Evolutionary conservation across 2,888 invertebrate species (phyloP).

Genomic region (Endotricha flammealis): DNA sequence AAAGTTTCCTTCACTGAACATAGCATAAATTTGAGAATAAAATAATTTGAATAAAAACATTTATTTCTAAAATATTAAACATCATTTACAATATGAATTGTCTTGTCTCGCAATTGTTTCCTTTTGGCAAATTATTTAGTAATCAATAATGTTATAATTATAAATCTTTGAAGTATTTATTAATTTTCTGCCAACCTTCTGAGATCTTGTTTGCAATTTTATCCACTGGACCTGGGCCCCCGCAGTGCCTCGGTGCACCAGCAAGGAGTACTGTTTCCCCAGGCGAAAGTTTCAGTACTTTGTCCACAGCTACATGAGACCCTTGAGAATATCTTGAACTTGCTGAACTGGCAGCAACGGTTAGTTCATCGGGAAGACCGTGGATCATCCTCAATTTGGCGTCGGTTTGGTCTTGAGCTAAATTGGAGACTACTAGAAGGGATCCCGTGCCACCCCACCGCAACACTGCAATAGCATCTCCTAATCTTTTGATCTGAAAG

Average conservation of each 20-base stretch:
- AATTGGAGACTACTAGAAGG: slow-evolving; percentile 63
- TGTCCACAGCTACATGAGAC: slow-evolving; percentile 46
- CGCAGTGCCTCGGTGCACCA: slow-evolving; percentile 62
- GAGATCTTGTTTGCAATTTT: slow-evolving; percentile 64
- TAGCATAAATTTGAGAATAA: neutral
- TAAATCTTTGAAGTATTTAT: slow-evolving; percentile 59
- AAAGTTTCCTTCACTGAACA: slow-evolving; percentile 5
- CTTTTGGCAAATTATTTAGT: neutral
- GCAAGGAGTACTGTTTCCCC: slow-evolving; percentile 58
- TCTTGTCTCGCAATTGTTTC: too few species aligned
- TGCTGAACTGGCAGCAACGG: slow-evolving; percentile 51
- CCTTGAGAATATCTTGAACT: slow-evolving; percentile 49
- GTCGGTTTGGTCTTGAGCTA: slow-evolving; percentile 56
- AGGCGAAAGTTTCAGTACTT: slow-evolving; percentile 41
- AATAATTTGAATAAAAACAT: neutral
- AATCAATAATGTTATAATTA: slow-evolving; percentile 14
- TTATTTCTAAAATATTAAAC: too few species aligned
- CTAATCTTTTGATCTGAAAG: slow-evolving; percentile 77
- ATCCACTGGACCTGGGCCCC: slow-evolving; percentile 68
- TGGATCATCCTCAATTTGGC: slow-evolving; percentile 65
- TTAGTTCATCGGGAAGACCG: slow-evolving; percentile 57
- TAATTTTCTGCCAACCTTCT: slow-evolving; percentile 70
- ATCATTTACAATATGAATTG: too few species aligned
- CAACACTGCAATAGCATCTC: slow-evolving; percentile 53
- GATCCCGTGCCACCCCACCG: slow-evolving; percentile 62